phyloP scores from a whole-genome alignment of 2,113 vertebrate species.

The Conger conger region DNA sequence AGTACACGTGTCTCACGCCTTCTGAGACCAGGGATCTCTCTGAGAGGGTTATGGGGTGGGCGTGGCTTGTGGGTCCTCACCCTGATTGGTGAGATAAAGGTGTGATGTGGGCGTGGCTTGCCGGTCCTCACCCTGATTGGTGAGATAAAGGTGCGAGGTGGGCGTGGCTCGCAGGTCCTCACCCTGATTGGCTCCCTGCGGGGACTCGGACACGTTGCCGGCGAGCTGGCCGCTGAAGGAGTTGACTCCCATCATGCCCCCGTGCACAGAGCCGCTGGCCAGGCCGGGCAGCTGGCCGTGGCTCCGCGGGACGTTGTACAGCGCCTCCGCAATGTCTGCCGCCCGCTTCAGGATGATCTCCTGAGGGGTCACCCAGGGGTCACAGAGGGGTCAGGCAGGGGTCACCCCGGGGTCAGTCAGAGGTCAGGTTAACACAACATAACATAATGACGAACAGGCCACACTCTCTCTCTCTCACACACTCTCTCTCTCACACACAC shows the following conservation, averaged over 20 bases:
- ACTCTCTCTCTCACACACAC: not conserved
- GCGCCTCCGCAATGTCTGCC: slow-evolving; percentile 80
- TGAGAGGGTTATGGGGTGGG: not conserved
- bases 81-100: slow-evolving; percentile 64
- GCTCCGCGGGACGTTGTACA: slow-evolving; percentile 81
- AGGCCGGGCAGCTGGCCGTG: slow-evolving; percentile 81
- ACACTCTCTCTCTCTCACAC: not conserved
- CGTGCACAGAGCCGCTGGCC: slow-evolving; percentile 77
- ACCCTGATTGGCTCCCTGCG: slow-evolving; percentile 83
- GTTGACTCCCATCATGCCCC: slow-evolving; percentile 84
- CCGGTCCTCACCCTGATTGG: slow-evolving; percentile 76
- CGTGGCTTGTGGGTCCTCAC: slow-evolving; percentile 60
- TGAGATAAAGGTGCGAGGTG: not conserved
- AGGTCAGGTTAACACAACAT: not conserved
- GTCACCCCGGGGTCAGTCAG: not conserved
- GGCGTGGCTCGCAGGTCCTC: slow-evolving; percentile 42
- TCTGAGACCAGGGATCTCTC: too few species aligned
- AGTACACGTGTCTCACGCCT: too few species aligned
- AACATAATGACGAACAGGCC: too few species aligned
- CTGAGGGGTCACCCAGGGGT: slow-evolving; percentile 43
- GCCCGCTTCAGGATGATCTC: slow-evolving; percentile 85
- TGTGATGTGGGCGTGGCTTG: not conserved
- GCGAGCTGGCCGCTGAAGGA: slow-evolving; percentile 83
- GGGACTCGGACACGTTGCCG: slow-evolving; percentile 79
- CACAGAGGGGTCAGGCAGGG: not conserved